Evolutionary conservation across 1,140 invertebrate genomes (phyloP), one percentile per base, ranked within the genome.

Genomic region (Hyles vespertilio): DNA sequence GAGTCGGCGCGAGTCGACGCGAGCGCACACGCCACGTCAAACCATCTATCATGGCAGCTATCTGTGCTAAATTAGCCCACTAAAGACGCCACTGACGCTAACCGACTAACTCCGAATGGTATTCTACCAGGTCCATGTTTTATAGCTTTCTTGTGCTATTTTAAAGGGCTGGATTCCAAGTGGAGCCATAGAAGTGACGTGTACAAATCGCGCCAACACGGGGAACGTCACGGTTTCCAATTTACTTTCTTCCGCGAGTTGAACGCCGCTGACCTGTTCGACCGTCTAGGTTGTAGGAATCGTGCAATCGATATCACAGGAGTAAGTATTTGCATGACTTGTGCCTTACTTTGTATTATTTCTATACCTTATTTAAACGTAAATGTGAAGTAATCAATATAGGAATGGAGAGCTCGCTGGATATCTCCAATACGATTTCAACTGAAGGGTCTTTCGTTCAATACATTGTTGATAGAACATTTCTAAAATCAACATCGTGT

Each of bases 41-140:
- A 61, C 78, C 67, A 84, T 87, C 81, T 75, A 83, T 85, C 83
- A 86, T 70, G 59, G 62, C 71, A 69, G 70, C 77, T 83, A 87
- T 84, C 81, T 76, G 66, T 69, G 74, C 77, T 70, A 84, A 83
- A 87, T 84, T 85, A 82, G 72, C 78, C 76, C 67, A 75, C 70
- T 74, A 76, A 67, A 82, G 75, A 76, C 71, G 72, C 81, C 75
- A 74, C 79, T 64, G 72, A 67, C 48, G 61, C 50, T 69, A 49
- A 33, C 53, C 61, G 68, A 59, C 79, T 72, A 81, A 49, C 47
- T 51, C 33, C n/a, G 32, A 3, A 56, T 32, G 32, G 32, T 10
- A 33, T 48, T 5, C 11, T 40, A n/a, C 3, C 40, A 53, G 10
- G 36, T 48, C 3, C n/a, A 48, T 48, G 11, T 3, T n/a, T 5